Evolutionary conservation across 2,113 vertebrate species (phyloP).

Genomic region (Ariopsis seemanni): DNA sequence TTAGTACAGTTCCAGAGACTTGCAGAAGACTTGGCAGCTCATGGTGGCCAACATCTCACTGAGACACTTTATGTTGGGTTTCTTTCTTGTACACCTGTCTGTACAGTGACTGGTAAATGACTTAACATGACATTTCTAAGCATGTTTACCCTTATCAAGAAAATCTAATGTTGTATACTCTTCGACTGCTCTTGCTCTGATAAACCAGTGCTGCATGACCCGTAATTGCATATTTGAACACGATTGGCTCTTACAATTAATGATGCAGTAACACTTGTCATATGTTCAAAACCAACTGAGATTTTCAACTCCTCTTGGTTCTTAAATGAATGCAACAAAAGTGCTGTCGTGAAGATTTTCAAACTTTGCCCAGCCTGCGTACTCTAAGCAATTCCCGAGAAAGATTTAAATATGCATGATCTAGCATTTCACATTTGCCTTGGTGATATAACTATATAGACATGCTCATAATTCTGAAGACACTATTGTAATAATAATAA

Average conservation of each 20-base stretch:
- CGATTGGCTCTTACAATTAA: neutral
- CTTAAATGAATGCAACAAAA: neutral
- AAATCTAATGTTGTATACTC: neutral
- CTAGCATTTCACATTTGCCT: neutral
- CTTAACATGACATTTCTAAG: neutral
- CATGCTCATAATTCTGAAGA: conserved; percentile 12
- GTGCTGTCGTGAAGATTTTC: neutral
- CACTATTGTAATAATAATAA: conserved; percentile 2
- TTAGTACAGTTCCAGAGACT: neutral
- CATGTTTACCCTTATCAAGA: neutral
- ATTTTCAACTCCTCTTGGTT: neutral
- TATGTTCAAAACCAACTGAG: neutral
- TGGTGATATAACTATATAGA: neutral
- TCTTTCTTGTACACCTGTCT: neutral
- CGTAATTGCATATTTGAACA: neutral
- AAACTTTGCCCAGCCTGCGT: neutral
- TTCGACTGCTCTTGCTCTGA: neutral
- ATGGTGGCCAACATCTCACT: neutral
- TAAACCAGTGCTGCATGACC: neutral
- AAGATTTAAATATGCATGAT: conserved; percentile 17
- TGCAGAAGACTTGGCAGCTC: neutral
- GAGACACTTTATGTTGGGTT: neutral
- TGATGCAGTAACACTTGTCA: neutral
- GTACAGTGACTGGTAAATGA: neutral
- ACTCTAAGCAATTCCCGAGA: neutral